Percentiles rank a stretch among this genome's conserved stretches.
Conservation (phyloP, 2,113 vertebrate species). For the Corythornis madagascariensis region DNA sequence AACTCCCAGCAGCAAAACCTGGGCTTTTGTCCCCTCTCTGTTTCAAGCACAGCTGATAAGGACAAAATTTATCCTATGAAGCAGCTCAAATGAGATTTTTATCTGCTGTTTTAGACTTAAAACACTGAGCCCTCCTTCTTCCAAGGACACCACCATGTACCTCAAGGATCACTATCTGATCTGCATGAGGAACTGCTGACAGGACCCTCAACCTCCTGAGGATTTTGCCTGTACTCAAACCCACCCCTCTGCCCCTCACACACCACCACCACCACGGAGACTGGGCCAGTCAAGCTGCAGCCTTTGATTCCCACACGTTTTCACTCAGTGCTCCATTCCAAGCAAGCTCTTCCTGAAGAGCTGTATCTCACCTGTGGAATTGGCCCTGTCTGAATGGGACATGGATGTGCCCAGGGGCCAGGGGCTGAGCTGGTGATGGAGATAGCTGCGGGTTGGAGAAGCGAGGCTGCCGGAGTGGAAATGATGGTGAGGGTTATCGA, state of each 20-base stretch:
- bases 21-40: neutral
- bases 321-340: neutral
- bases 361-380: constrained; percentile 91
- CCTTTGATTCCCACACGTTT: neutral
- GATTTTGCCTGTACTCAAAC: neutral
- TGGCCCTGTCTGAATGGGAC: constrained; percentile 95
- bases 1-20: neutral
- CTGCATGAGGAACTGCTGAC: neutral
- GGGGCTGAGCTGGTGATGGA: constrained; percentile 88
- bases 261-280: neutral
- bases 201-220: neutral
- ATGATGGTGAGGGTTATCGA: constrained; percentile 99
- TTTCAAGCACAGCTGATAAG: neutral
- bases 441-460: constrained; percentile 91
- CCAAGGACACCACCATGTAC: neutral
- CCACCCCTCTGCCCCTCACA: fast-evolving
- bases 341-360: neutral
- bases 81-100: neutral
- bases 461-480: constrained; percentile 97
- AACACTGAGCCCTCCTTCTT: neutral
- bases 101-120: neutral
- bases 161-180: neutral
- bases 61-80: neutral
- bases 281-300: neutral
- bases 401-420: constrained; percentile 86